Base-by-base conservation (phyloP, 1,140 invertebrate species). In the Sesamia nonagrioides region DNA sequence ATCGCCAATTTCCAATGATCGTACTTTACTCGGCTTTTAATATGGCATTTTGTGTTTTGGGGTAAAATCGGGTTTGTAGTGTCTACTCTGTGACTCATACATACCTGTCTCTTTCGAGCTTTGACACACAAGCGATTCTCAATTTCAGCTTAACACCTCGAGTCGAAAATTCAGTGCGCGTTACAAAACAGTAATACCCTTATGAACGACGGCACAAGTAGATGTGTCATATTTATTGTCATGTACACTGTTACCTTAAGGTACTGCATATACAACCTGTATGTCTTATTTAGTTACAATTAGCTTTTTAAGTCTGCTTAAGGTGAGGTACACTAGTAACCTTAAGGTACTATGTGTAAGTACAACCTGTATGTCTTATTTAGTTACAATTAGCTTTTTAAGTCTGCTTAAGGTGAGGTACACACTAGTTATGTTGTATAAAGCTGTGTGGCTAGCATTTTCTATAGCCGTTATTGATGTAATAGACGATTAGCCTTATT, bases 401-500 rank as follows among this genome's bases (percentile, higher is more conserved):
- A 61, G 33, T 61, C 54, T 27, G 33, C 58, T 9, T 61, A 61
- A 61, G 33, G 58, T 61, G 58, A 27, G 18, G 37, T 21, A 35
- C 40, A 17, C 60, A 63, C 60, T 61, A 37, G 2, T 60, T 5
- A 52, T 52, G 15, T n/a, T n/a, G n/a, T n/a, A n/a, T n/a, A n/a
- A n/a, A n/a, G n/a, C n/a, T n/a, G 27, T 27, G 27, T 3, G 27
- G 3, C 27, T 27, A 27, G 27, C 27, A 27, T 27, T 1, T 27
- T 27, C 27, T 27, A 1, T 27, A 27, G 27, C 27, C 37, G 37
- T 6, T 40, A 3, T 40, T 40, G 9, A 9, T 15, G 33, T 60
- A 60, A 60, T 60, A 60, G 13, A 60, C 56, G 15, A 9, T 15
- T 60, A 60, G 56, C 56, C 56, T 35, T 60, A 60, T 11, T 60